Conservation (phyloP, 92 coral and sea anemone genomes). For the Anthopleura xanthogrammica region DNA sequence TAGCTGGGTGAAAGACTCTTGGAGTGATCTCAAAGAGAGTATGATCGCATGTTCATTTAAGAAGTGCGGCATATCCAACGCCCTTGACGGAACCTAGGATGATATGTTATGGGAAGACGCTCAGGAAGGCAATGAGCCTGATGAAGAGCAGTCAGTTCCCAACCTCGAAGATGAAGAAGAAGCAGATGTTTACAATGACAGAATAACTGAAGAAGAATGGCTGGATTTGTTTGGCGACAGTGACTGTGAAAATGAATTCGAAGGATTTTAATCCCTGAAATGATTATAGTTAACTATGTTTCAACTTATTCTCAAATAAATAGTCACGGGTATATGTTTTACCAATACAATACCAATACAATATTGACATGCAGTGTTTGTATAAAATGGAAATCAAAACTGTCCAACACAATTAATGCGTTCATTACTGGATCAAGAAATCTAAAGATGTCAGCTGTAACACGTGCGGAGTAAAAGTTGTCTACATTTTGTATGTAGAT, state of each 20-base stretch:
- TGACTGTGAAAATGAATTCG: conserved; percentile 13
- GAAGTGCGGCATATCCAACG: conserved; percentile 33
- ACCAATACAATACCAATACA: no score
- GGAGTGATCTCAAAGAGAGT: not conserved
- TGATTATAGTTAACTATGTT: no score
- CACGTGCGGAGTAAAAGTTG: no score
- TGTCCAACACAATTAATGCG: no score
- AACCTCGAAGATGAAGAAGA: not conserved
- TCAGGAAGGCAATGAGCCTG: not conserved
- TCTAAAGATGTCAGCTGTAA: no score
- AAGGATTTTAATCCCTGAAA: not conserved
- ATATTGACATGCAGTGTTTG: no score
- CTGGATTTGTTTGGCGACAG: conserved; percentile 34
- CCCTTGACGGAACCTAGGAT: conserved; percentile 32
- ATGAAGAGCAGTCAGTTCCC: not conserved
- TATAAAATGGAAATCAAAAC: no score
- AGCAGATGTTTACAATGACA: conserved; percentile 14
- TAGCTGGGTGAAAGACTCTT: conserved; percentile 1
- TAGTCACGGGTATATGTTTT: not conserved
- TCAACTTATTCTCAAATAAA: not conserved
- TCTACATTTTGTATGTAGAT: no score
- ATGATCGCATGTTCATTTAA: conserved; percentile 31
- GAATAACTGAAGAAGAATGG: conserved; percentile 19
- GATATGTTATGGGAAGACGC: conserved; percentile 21
- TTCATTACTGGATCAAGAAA: no score